These are phyloP conservation scores for Phataginus tricuspis DNA, from an alignment of 2,797 vertebrate species.

Conservation along the genomic window DNA sequence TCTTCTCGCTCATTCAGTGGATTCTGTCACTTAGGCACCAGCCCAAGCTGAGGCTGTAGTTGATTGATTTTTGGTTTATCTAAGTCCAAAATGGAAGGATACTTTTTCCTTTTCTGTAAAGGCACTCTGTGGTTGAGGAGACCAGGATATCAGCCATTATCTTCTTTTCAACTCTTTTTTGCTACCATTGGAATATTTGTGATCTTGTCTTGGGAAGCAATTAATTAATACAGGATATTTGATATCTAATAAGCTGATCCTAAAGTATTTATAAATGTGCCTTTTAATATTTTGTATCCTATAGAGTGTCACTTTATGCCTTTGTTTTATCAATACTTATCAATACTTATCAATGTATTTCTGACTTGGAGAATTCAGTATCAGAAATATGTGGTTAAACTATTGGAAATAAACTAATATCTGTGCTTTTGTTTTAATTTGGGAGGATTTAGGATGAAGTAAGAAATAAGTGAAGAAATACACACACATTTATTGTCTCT, in stretches of 20 bases:
- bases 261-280: conserved; percentile 15
- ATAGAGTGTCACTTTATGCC: not conserved
- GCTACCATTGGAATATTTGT: not conserved
- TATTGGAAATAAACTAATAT: not conserved
- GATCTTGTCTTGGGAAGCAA: conserved; percentile 11
- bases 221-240: not conserved
- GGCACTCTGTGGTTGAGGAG: not conserved
- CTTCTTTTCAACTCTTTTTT: not conserved
- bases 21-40: not conserved
- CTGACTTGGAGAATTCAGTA: conserved; percentile 39
- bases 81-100: not conserved
- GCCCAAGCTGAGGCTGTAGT: not conserved
- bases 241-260: not conserved
- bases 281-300: conserved; percentile 47
- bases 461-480: not conserved
- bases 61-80: not conserved
- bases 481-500: conserved; percentile 60
- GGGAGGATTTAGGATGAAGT: not conserved
- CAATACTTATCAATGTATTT: not conserved
- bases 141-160: not conserved
- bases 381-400: not conserved
- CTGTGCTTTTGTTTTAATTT: not conserved
- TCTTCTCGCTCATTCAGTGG: not conserved
- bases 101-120: conserved; percentile 26
- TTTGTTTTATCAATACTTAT: conserved; percentile 36